Base-by-base conservation (phyloP, 2,888 invertebrate genomes). In the Perizoma flavofasciatum region DNA sequence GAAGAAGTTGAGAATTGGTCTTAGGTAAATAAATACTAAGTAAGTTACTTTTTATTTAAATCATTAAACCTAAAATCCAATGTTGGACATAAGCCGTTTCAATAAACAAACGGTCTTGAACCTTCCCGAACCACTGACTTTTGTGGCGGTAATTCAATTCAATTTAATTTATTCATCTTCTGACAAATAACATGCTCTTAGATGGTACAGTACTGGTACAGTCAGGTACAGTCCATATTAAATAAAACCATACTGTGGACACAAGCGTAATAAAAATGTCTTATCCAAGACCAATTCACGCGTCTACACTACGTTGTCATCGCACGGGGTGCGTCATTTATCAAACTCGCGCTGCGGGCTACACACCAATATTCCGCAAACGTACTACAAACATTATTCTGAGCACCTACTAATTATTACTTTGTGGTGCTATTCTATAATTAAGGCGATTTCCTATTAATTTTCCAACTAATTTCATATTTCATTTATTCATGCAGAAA, bases 271-370 rank as follows among this genome's bases (percentile, higher is more conserved):
- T 37, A 37, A 10, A 5, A n/a, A 22, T n/a, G 3, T 22, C 22
- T 11, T 32, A n/a, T 32, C 47, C 52, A 49, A 37, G 64, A 65
- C 67, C 65, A 63, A 49, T 57, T 62, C 40, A 50, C 64, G 54
- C 49, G 55, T 52, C 45, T 50, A 33, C 49, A 73, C 63, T 75
- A 70, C 67, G 71, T 72, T 78, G 79, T 82, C 79, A 75, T 71
- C 72, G 69, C 60, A 60, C 67, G 66, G 61, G 54, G 67, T 67
- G 61, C 67, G 56, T 66, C 66, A 73, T 75, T 74, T 64, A 75
- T 75, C 70, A 74, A 56, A 57, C 52, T 51, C 55, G 55, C 49
- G 71, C 74, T 69, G 66, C 70, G 69, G 67, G 75, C 68, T 64
- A 65, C 64, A 59, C 63, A 61, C 66, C 68, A 61, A 67, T 68